phyloP scores from a whole-genome alignment of 2,113 vertebrate species.

The Sphyrna mokarran region DNA sequence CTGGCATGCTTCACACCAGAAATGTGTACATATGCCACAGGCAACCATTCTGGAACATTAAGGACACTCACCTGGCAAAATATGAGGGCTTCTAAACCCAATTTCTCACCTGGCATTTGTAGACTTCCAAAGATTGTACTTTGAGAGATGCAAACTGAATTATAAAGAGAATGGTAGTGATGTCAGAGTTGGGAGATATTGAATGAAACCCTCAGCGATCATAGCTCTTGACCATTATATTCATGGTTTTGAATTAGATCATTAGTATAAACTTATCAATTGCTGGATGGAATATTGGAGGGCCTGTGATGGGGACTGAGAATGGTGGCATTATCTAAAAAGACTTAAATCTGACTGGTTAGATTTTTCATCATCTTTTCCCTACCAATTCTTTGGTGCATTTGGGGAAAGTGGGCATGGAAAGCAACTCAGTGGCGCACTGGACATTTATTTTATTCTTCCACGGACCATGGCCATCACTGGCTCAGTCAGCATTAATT shows the following conservation, averaged over 20 bases:
- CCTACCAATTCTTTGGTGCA: neutral
- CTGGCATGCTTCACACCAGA: too few species aligned
- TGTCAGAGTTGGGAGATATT: neutral
- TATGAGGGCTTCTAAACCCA: too few species aligned
- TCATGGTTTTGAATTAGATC: neutral
- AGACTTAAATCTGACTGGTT: neutral
- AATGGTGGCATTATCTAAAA: neutral
- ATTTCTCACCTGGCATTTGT: neutral
- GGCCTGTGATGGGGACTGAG: too few species aligned
- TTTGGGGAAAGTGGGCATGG: neutral
- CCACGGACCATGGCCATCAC: too few species aligned
- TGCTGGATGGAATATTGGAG: too few species aligned
- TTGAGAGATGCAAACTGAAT: neutral
- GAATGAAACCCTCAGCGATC: neutral
- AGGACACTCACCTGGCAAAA: too few species aligned
- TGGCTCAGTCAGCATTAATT: too few species aligned
- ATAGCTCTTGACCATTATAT: neutral
- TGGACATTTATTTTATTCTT: neutral
- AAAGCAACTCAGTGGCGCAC: neutral
- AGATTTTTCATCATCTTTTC: neutral
- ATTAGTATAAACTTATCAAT: neutral
- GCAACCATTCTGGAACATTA: too few species aligned
- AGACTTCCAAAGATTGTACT: neutral
- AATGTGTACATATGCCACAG: too few species aligned
- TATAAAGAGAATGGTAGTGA: neutral